A percentile compares a stretch with the other conserved stretches of the same genome.
Evolutionary conservation across 2,797 vertebrate species (phyloP).

Genomic region (Spinibarbus caldwelli): DNA sequence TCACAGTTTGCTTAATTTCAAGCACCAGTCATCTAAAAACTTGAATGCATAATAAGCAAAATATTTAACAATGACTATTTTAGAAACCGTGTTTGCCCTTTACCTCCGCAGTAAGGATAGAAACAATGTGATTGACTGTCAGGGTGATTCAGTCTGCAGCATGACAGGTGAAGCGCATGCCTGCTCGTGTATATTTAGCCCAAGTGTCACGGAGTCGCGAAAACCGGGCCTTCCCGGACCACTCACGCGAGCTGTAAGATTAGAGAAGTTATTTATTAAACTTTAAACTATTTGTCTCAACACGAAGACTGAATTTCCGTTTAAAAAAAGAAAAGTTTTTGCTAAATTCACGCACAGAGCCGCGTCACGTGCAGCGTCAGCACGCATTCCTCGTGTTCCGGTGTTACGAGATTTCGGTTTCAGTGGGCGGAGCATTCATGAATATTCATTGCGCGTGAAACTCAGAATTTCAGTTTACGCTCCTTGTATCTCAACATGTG

Average conservation of each 20-base stretch:
- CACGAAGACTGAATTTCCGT: too few species aligned
- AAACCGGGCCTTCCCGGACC: background rate
- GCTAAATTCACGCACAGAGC: too few species aligned
- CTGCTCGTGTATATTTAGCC: slow-evolving; percentile 47
- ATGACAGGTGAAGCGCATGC: slow-evolving; percentile 40
- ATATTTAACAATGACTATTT: background rate
- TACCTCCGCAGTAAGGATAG: background rate
- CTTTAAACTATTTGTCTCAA: background rate
- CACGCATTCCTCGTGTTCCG: too few species aligned
- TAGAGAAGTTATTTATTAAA: background rate
- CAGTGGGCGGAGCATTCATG: too few species aligned
- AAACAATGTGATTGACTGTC: background rate
- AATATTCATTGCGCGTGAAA: too few species aligned
- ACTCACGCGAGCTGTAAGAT: background rate
- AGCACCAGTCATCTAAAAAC: background rate
- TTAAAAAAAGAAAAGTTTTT: too few species aligned
- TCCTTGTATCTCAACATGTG: too few species aligned
- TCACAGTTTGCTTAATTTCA: background rate
- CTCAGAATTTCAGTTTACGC: too few species aligned
- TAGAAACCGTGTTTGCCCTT: background rate
- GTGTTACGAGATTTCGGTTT: too few species aligned
- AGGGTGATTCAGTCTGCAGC: slow-evolving; percentile 7
- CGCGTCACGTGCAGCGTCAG: too few species aligned
- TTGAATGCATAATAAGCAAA: background rate
- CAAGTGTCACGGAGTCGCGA: slow-evolving; percentile 9